A percentile compares a stretch with the other conserved stretches of the same genome.
Conservation (phyloP, 2,797 vertebrate species). For the Dallia pectoralis region DNA sequence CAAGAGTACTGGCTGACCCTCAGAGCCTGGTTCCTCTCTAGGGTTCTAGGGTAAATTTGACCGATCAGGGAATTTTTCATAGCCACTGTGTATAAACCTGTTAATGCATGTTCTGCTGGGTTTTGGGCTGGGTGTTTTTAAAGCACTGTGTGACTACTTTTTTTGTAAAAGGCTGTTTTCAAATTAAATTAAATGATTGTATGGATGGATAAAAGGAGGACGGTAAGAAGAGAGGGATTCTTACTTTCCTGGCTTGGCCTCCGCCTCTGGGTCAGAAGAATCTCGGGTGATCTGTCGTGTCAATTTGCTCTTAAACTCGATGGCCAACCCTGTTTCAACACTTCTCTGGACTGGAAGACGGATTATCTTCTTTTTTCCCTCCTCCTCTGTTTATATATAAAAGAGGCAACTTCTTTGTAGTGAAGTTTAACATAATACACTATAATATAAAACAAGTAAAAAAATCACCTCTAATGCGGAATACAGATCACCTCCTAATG, state of each 20-base stretch:
- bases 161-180: too few relatives aligned
- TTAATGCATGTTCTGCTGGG: too few relatives aligned
- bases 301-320: slow-evolving; percentile 94
- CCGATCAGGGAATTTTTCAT: too few relatives aligned
- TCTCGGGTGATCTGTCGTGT: slow-evolving; percentile 91
- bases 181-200: too few relatives aligned
- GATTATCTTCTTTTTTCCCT: slow-evolving; percentile 88
- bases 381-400: slow-evolving; percentile 78
- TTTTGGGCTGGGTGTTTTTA: too few relatives aligned
- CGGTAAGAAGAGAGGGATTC: slow-evolving; percentile 33
- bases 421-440: not conserved
- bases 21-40: too few relatives aligned
- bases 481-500: too few relatives aligned
- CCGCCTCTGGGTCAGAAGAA: slow-evolving; percentile 82
- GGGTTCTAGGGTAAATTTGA: too few relatives aligned
- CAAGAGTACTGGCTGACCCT: too few relatives aligned
- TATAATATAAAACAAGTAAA: not conserved
- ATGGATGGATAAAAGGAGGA: not conserved
- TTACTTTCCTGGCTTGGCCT: slow-evolving; percentile 90
- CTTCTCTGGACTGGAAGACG: slow-evolving; percentile 94
- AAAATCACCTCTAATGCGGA: too few relatives aligned
- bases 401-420: not conserved
- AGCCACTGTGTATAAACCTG: too few relatives aligned
- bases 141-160: too few relatives aligned
- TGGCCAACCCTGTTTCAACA: slow-evolving; percentile 88